These are phyloP conservation scores for Drosophila repleta DNA, from an alignment of 1,140 invertebrate genomes.

Conservation along the genomic window DNA sequence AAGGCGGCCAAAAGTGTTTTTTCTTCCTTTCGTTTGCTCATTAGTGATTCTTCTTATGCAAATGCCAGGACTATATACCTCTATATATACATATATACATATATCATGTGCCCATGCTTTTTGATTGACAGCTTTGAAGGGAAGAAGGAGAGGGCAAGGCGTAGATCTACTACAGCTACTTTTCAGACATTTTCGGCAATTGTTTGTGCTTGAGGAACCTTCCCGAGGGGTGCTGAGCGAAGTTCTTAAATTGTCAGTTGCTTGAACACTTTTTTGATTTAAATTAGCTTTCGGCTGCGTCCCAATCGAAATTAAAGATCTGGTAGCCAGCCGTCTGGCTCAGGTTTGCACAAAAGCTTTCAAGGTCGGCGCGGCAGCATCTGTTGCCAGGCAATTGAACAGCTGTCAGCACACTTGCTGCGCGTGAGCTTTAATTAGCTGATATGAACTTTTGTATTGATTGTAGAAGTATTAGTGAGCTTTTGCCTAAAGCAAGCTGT, in stretches of 20 bases:
- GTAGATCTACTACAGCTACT: constrained; percentile 34
- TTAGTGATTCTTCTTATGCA: constrained; percentile 69
- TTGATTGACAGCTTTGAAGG: constrained; percentile 69
- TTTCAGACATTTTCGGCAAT: constrained; percentile 63
- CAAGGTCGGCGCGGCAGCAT: constrained; percentile 54
- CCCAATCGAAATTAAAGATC: constrained; percentile 62
- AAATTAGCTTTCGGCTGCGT: constrained; percentile 61
- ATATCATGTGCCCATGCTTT: constrained; percentile 48
- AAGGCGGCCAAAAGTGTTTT: constrained; percentile 56
- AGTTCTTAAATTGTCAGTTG: constrained; percentile 66
- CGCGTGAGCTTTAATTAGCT: not conserved
- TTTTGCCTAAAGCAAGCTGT: constrained; percentile 5
- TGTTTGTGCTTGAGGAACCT: constrained; percentile 14
- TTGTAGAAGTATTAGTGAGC: not conserved
- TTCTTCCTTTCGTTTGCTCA: constrained; percentile 36
- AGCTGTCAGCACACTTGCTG: constrained; percentile 10
- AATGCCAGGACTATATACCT: constrained; percentile 38
- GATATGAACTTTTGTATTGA: not conserved
- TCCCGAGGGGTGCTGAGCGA: not conserved
- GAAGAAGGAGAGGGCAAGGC: constrained; percentile 25
- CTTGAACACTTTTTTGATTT: constrained; percentile 78
- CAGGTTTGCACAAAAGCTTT: constrained; percentile 13
- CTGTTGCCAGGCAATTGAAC: constrained; percentile 41
- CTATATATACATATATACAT: constrained; percentile 15
- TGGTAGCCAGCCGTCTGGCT: constrained; percentile 21